Conservation (phyloP, 2,888 invertebrate genomes). For the Atethmia centrago region DNA sequence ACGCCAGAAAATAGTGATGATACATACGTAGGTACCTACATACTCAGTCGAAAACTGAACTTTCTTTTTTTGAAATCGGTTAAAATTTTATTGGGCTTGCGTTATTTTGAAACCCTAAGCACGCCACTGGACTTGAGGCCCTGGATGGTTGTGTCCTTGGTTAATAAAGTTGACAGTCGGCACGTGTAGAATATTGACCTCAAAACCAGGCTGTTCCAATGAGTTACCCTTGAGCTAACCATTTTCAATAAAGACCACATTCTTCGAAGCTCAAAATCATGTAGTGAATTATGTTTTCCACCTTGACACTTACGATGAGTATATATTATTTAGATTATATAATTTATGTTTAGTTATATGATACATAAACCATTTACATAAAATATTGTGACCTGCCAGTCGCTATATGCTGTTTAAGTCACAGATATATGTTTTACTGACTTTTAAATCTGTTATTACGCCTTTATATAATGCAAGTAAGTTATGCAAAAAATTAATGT, state of each 20-base stretch:
- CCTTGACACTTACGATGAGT: conserved; percentile 45
- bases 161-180: not conserved
- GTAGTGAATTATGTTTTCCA: conserved; percentile 39
- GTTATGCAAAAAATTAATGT: too few species aligned
- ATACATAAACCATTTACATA: conserved; percentile 40
- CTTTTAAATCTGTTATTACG: too few species aligned
- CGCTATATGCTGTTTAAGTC: conserved; percentile 28
- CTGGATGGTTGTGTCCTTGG: not conserved
- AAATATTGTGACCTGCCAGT: conserved; percentile 24
- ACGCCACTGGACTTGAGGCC: too few species aligned
- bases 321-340: conserved; percentile 29
- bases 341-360: conserved; percentile 14
- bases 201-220: not conserved
- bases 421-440: too few species aligned
- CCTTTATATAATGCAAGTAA: too few species aligned
- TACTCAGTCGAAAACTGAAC: too few species aligned
- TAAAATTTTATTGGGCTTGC: too few species aligned
- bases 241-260: conserved; percentile 37
- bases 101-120: too few species aligned
- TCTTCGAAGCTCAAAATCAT: conserved; percentile 40
- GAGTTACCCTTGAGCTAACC: conserved; percentile 29
- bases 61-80: too few species aligned
- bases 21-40: too few species aligned
- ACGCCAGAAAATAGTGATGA: too few species aligned
- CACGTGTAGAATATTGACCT: not conserved